Percentiles rank a stretch among this genome's conserved stretches.
Conservation (phyloP, 2,113 vertebrate species). For the Oceanodroma tethys region DNA sequence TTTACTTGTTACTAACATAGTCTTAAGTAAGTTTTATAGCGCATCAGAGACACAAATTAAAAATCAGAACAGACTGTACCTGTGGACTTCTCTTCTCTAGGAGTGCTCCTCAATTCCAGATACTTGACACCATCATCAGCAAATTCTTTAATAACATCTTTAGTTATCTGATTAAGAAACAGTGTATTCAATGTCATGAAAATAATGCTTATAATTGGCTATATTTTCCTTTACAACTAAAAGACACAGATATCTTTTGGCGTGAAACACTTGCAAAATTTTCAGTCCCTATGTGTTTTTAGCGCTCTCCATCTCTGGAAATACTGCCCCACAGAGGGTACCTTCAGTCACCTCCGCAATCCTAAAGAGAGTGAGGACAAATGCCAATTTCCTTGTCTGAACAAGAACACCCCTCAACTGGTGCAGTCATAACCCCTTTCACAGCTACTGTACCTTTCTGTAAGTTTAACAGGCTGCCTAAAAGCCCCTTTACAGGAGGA, state of each 20-base stretch:
- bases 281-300: neutral
- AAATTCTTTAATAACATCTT: slow-evolving; percentile 95
- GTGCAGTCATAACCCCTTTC: neutral
- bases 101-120: slow-evolving; percentile 93
- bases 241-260: neutral
- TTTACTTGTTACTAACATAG: neutral
- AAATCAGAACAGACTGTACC: slow-evolving; percentile 50
- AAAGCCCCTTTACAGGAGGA: neutral
- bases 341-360: neutral
- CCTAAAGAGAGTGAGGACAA: neutral
- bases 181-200: neutral
- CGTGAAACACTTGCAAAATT: neutral
- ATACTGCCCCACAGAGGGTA: neutral
- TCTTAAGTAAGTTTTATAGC: neutral
- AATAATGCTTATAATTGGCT: neutral
- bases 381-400: neutral
- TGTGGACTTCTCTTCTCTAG: slow-evolving; percentile 80
- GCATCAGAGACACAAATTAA: neutral
- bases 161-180: slow-evolving; percentile 82
- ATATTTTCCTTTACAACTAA: neutral
- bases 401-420: neutral
- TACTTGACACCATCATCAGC: slow-evolving; percentile 94
- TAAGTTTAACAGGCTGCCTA: neutral
- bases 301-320: neutral
- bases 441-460: neutral